Evolutionary conservation across 2,888 invertebrate genomes (phyloP), one percentile per base, ranked within the genome.

Genomic region (Drosophila sordidula): DNA sequence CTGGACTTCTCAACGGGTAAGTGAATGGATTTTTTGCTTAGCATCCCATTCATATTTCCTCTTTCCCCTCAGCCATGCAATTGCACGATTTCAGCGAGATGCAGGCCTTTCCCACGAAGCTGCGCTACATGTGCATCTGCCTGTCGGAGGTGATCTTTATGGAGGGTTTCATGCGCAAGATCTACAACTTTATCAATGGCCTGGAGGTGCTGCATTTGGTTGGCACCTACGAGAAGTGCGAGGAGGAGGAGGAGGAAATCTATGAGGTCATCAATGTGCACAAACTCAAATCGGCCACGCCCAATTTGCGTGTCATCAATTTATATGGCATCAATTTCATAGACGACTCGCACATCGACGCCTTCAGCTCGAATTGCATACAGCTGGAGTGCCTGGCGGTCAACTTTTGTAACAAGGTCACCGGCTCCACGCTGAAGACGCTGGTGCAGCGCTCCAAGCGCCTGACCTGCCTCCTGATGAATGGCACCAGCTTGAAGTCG

Each of bases 131-230:
- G 93, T 97, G 98, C 92, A 97, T 99, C 90, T 99, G 99, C 81
- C 93, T 99, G 41, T 99, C 98, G 0, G 99, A 99, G 92, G 90
- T 99, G 75, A 99, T 99, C 93, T 99, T 99, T 93, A 98, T 99
- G 97, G 99, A 99, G 92, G 99, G 99, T 12, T 99, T 99, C 92
- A 99, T 99, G 98, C 93, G 99, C 78, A 98, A 99, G 93, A 99
- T 99, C 75, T 99, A 99, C 93, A 99, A 99, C 92, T 99, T 99
- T 90, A 98, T 99, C 90, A 99, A 99, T 80, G 99, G 99, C 4
- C 93, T 99, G 63, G 98, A 99, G 93, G 92, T 92, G n/a, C 93
- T 99, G 56, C 99, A 99, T 93, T 94, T 99, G 58, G 97, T 99
- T 90, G 99, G 98, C 12, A 99, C 98, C 0, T 99, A 99, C 91